These are phyloP conservation scores for Lasius platythorax DNA, from an alignment of 2,888 invertebrate species.

Conservation along the genomic window DNA sequence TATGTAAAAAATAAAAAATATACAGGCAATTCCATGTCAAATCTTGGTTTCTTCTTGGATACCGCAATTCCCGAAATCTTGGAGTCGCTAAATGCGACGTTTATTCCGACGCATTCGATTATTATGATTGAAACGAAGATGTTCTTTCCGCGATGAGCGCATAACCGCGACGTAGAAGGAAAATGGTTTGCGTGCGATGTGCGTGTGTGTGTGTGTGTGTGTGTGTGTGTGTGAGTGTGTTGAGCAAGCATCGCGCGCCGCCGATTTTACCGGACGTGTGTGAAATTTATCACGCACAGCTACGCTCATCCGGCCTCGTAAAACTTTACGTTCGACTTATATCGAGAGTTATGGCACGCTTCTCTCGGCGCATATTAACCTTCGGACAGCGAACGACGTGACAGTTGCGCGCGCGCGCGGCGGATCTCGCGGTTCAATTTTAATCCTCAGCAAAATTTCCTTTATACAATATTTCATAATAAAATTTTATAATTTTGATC, in stretches of 20 bases:
- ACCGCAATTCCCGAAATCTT: not conserved
- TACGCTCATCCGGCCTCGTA: slow-evolving; percentile 77
- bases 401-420: not conserved
- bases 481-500: not conserved
- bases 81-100: not conserved
- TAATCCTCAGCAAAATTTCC: not conserved
- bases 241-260: slow-evolving; percentile 42
- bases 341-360: slow-evolving; percentile 70
- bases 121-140: not conserved
- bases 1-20: too few relatives aligned
- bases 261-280: slow-evolving; percentile 68
- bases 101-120: not conserved
- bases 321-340: slow-evolving; percentile 75
- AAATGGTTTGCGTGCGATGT: not conserved
- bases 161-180: not conserved
- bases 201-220: too few relatives aligned
- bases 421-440: not conserved
- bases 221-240: not conserved
- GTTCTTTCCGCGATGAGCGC: not conserved
- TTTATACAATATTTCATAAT: not conserved
- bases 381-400: slow-evolving; percentile 32
- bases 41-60: not conserved
- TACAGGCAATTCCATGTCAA: too few relatives aligned
- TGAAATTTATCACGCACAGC: slow-evolving; percentile 77
- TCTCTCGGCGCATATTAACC: slow-evolving; percentile 58